Conservation (phyloP, 2,113 vertebrate species). For the Channa maculata region DNA sequence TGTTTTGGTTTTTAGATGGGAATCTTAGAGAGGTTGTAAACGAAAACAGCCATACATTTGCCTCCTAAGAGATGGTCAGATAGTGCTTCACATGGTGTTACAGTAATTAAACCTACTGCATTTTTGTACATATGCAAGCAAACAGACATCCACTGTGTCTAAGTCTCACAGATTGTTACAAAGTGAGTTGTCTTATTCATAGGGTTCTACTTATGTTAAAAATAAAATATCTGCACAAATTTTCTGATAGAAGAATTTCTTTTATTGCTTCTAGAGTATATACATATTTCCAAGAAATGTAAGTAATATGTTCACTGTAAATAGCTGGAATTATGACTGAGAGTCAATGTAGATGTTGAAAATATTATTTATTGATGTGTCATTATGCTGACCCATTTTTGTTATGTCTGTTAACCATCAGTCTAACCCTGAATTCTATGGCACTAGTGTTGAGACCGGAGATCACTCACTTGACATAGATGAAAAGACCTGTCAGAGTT, state of each 20-base stretch:
- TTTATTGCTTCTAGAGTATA: not conserved
- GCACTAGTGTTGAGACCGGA: no score
- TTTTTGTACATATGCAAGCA: constrained; percentile 4
- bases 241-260: no score
- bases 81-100: not conserved
- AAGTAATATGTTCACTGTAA: not conserved
- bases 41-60: constrained; percentile 18
- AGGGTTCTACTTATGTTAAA: not conserved
- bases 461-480: no score
- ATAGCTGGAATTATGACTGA: not conserved
- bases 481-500: no score
- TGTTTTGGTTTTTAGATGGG: constrained; percentile 18
- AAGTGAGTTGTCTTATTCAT: not conserved
- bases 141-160: not conserved
- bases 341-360: not conserved
- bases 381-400: no score
- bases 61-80: not conserved
- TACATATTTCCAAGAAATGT: not conserved
- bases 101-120: constrained; percentile 11
- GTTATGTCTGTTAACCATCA: no score
- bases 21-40: constrained; percentile 30
- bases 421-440: no score
- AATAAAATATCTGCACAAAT: not conserved
- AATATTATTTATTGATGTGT: no score
- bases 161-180: not conserved